A percentile compares a stretch with the other conserved stretches of the same genome.
These are phyloP conservation scores for Herpetotheres cachinnans DNA, from an alignment of 2,113 vertebrate species.

Conservation along the genomic window DNA sequence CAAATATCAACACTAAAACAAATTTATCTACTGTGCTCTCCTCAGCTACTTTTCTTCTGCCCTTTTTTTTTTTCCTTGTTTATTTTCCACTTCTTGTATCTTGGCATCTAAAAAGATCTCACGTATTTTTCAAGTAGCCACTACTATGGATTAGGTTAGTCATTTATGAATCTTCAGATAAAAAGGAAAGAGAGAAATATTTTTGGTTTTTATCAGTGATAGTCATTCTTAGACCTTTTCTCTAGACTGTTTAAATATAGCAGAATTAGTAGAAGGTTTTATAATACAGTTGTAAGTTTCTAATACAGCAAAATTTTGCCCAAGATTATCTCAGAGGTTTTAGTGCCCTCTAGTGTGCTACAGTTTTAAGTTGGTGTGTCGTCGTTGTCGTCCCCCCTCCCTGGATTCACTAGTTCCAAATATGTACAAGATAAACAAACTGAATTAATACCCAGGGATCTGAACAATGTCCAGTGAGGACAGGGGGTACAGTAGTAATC, in stretches of 20 bases:
- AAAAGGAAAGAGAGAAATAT: neutral
- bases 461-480: neutral
- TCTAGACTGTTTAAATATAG: neutral
- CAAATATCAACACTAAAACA: neutral
- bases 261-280: neutral
- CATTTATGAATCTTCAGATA: neutral
- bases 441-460: neutral
- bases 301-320: neutral
- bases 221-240: neutral
- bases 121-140: neutral
- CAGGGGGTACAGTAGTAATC: neutral
- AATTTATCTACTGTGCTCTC: neutral
- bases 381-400: no score
- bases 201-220: neutral
- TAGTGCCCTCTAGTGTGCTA: slow-evolving; percentile 71
- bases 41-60: neutral
- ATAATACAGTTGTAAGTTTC: neutral
- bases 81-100: neutral
- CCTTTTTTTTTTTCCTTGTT: neutral
- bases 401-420: neutral
- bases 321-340: neutral
- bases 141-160: neutral
- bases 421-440: neutral
- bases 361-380: neutral
- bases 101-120: neutral